Conservation (phyloP, 2,888 invertebrate genomes). For the Protophormia terraenovae region DNA sequence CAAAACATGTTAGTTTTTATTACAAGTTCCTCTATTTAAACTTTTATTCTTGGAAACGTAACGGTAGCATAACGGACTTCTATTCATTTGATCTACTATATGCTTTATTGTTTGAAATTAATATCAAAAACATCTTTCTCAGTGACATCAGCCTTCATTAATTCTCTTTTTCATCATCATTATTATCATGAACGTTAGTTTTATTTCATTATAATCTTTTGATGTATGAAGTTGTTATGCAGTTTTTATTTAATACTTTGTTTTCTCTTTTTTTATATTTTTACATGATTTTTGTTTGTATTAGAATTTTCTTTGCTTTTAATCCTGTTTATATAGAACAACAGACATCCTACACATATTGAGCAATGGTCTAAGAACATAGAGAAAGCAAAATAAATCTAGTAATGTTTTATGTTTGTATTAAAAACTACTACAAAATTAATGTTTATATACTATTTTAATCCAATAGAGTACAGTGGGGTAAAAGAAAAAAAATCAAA, state of each 20-base stretch:
- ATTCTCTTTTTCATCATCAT: neutral
- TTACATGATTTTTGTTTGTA: neutral
- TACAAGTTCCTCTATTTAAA: too few species aligned
- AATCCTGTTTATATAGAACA: slow-evolving; percentile 39
- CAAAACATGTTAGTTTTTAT: too few species aligned
- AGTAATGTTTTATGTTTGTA: neutral
- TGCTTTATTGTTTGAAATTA: neutral
- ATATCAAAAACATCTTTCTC: neutral
- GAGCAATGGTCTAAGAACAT: neutral
- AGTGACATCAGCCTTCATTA: neutral
- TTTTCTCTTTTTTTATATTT: neutral
- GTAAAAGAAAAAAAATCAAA: too few species aligned
- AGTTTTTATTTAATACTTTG: neutral
- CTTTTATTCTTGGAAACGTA: too few species aligned
- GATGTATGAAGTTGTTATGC: slow-evolving; percentile 21
- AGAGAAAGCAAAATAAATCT: neutral
- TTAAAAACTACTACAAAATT: neutral
- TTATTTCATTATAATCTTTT: neutral
- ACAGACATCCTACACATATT: neutral
- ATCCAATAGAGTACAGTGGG: neutral
- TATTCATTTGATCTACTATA: neutral
- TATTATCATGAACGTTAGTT: too few species aligned
- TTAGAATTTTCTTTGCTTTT: neutral
- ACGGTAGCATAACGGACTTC: neutral
- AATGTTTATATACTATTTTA: neutral